Evolutionary conservation across 1,140 invertebrate species (phyloP), one percentile per base, ranked within the genome.

Genomic region (Grapholita molesta): DNA sequence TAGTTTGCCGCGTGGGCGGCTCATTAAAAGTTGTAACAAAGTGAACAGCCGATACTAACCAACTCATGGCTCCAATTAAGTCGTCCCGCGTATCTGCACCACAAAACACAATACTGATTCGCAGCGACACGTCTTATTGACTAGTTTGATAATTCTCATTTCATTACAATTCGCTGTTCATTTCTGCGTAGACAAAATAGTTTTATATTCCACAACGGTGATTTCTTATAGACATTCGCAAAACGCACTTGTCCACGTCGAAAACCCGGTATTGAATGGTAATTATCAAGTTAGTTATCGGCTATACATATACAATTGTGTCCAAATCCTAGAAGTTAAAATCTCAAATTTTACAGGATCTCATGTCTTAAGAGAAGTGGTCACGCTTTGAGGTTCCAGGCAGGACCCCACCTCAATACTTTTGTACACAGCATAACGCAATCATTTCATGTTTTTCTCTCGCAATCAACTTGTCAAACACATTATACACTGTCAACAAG

Each of bases 401-500:
- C 25, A 9, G 28, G 25, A 2, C 6, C 53, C 53, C 48, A 28
- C 53, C 55, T 28, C 18, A 12, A 61, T 4, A 8, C 15, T 57
- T 57, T 28, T 28, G 55, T 32, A 61, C 55, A 30, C 55, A 25
- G 18, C 38, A 30, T 15, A 61, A 61, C 15, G 25, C 55, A 61
- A 61, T 61, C 25, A 61, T 61, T 61, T 61, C 55, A 61, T 61
- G 55, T 61, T 61, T 57, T 61, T 61, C 55, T 61, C 55, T 61
- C 55, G 55, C 55, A 61, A 28, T 30, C 9, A 61, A 61, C 11
- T 61, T n/a, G 55, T 12, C 21, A 61, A 61, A 38, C 15, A 38
- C 30, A 61, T 28, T 61, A 15, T 61, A 61, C 55, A 61, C 55
- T 28, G 55, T 61, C 55, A 61, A 61, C 55, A 61, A 30, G 55